phyloP scores from a whole-genome alignment of 2,888 invertebrate species.

The Elysia crispata region DNA sequence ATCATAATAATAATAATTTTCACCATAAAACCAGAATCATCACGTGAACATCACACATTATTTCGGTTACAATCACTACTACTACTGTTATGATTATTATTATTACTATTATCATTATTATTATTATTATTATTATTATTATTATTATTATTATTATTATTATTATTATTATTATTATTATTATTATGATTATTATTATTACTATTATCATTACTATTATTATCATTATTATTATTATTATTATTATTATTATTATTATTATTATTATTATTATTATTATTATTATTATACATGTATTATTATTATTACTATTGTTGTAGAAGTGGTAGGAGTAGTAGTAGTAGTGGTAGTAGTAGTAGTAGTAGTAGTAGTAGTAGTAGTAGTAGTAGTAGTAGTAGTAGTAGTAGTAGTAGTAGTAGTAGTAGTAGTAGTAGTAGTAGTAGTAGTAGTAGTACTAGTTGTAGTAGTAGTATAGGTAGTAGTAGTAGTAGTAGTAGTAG shows the following conservation, averaged over 20 bases:
- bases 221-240: neutral
- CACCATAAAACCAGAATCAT: no score
- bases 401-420: slow-evolving; percentile 3
- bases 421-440: slow-evolving; percentile 9
- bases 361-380: slow-evolving; percentile 9
- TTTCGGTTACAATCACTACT: no score
- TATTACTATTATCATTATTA: no score
- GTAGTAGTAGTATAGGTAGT: no score
- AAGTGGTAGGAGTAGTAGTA: no score
- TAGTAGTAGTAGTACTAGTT: no score
- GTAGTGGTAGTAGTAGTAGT: slow-evolving; percentile 9
- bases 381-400: slow-evolving; percentile 9
- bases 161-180: slow-evolving; percentile 10
- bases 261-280: neutral
- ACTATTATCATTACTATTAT: neutral
- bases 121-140: slow-evolving; percentile 14
- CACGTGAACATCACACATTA: no score
- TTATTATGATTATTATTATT: neutral
- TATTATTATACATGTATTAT: neutral
- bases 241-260: neutral
- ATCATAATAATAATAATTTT: neutral
- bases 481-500: no score
- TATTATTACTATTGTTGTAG: no score
- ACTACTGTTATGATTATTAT: no score
- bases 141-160: slow-evolving; percentile 19